These are phyloP conservation scores for Plectrocnemia conspersa DNA, from an alignment of 1,140 invertebrate genomes.

Conservation along the genomic window DNA sequence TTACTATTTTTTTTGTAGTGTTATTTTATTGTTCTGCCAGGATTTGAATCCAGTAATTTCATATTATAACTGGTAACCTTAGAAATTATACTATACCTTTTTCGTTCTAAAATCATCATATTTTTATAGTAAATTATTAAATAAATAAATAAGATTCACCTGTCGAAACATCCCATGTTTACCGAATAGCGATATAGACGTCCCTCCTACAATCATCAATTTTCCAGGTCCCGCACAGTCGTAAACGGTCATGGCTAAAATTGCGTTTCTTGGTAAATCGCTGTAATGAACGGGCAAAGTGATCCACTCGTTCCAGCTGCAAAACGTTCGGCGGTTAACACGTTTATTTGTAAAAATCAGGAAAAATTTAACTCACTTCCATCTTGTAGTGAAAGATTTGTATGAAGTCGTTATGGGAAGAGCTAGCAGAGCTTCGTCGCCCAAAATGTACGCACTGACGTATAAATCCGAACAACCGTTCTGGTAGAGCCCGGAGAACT, in stretches of 20 bases:
- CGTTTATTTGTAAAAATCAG: constrained; percentile 1
- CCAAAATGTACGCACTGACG: constrained; percentile 83
- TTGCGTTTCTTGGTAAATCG: constrained; percentile 85
- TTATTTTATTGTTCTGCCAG: too few species aligned
- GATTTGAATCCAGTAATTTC: too few species aligned
- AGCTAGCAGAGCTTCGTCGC: constrained; percentile 76
- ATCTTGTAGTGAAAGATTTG: constrained; percentile 86
- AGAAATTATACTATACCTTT: too few species aligned
- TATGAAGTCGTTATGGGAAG: constrained; percentile 88
- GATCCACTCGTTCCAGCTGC: constrained; percentile 97
- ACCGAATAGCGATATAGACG: constrained; percentile 85
- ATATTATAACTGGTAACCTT: too few species aligned
- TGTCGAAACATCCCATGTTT: constrained; percentile 87
- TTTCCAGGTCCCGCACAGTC: constrained; percentile 86
- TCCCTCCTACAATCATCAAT: constrained; percentile 81
- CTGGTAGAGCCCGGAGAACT: constrained; percentile 85
- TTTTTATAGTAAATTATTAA: constrained; percentile 10
- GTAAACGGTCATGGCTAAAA: constrained; percentile 88
- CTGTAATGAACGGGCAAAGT: constrained; percentile 85
- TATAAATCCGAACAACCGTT: constrained; percentile 78
- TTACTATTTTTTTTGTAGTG: too few species aligned
- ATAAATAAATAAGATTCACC: constrained; percentile 45
- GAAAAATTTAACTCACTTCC: constrained; percentile 68
- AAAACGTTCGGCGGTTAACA: constrained; percentile 38
- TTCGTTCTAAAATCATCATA: not conserved